Evolutionary conservation across 2,888 invertebrate genomes (phyloP), one percentile per base, ranked within the genome.

Genomic region (Scaptomyza reducta): DNA sequence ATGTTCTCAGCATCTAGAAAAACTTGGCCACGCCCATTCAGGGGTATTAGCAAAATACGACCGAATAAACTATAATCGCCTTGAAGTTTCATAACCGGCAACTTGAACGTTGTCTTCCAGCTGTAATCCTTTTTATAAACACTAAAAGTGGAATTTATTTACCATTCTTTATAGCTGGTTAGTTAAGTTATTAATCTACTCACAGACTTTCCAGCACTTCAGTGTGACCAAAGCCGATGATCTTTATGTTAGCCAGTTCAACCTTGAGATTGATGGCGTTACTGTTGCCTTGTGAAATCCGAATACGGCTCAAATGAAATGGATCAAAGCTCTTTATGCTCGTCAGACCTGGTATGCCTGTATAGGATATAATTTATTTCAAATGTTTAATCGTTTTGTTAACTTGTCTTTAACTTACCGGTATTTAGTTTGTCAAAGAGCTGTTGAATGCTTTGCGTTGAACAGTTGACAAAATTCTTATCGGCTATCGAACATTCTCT

Each of bases 201-300:
- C 89, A 94, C 94, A 93, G 93, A 91, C 95, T 95, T 78, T 93
- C 92, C 65, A 94, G 82, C 25, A 95, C 94, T 89, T 94, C 92
- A 13, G 94, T 94, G 70, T 94, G 92, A 27, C 95, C 95, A 84
- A 95, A 95, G 49, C 95, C 95, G 31, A 93, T 92, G 14, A 95
- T 94, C 33, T 93, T 94, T 38, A 95, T 94, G 90, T 95, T 94
- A 76, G 94, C 93, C 59, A 95, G 91, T 31, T 95, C 95, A 38
- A 95, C 95, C 89, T 95, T 95, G 0, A 95, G 94, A 80, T 94
- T 95, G 6, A 95, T 95, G 6, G 95, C 95, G 40, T 95, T 95
- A 59, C 89, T 91, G 56, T 94, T 94, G 61, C 95, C 95, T 92
- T 95, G 95, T 41, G 95, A 92, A 85, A 95, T 95, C 91, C 94